phyloP scores from a whole-genome alignment of 1,140 invertebrate species.

The Chrysomallon squamiferum region DNA sequence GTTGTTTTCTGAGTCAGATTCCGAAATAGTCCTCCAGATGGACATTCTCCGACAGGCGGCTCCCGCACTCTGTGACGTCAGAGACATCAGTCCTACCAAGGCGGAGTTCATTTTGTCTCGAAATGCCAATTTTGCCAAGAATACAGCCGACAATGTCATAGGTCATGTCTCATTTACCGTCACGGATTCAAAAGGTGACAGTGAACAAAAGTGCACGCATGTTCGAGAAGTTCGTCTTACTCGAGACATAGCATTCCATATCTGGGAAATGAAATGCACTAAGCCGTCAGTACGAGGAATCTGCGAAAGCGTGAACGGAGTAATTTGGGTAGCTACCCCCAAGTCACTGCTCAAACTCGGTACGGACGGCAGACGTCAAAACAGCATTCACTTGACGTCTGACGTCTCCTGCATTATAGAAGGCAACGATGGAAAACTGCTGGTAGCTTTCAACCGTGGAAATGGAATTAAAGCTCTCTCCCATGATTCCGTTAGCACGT shows the following conservation, averaged over 20 bases:
- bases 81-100: neutral
- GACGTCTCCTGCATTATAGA: slow-evolving; percentile 5
- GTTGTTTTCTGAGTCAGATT: neutral
- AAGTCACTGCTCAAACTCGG: slow-evolving; percentile 8
- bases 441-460: slow-evolving; percentile 11
- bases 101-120: slow-evolving; percentile 12
- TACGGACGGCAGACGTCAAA: neutral
- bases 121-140: slow-evolving; percentile 3
- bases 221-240: slow-evolving; percentile 4
- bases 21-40: slow-evolving; percentile 1
- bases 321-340: slow-evolving; percentile 14
- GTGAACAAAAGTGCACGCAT: neutral
- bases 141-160: slow-evolving; percentile 7
- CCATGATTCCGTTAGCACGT: neutral
- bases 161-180: neutral
- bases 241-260: slow-evolving; percentile 15
- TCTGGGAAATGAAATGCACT: slow-evolving; percentile 11
- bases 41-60: neutral
- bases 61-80: neutral
- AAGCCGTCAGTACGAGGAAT: slow-evolving; percentile 9
- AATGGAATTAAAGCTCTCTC: slow-evolving; percentile 6
- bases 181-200: neutral
- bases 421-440: slow-evolving; percentile 12
- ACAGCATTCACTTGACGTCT: slow-evolving; percentile 8
- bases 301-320: slow-evolving; percentile 3